These are phyloP conservation scores for human DNA, from an alignment of 2,113 vertebrate genomes.

Conservation along the genomic window DNA sequence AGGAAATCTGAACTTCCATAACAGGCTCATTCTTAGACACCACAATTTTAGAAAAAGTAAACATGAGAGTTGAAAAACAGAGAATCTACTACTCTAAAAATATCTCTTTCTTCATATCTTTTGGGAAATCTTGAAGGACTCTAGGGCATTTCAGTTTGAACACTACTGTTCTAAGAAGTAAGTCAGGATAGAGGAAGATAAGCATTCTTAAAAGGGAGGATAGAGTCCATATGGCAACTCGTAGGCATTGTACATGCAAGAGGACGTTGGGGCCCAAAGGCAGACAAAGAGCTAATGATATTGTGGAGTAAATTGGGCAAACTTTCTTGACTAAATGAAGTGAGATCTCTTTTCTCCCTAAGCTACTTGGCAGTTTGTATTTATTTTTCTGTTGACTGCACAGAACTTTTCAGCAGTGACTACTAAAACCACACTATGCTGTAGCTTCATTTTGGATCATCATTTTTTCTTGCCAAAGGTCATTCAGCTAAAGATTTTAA, in stretches of 20 bases:
- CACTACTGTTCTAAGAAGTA: neutral
- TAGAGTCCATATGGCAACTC: neutral
- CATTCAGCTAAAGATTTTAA: conserved; percentile 7
- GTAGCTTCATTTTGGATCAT: neutral
- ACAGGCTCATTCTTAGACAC: neutral
- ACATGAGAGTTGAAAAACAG: neutral
- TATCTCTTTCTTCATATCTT: neutral
- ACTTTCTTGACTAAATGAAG: neutral
- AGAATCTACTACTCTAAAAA: neutral
- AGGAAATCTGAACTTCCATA: neutral
- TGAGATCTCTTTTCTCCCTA: neutral
- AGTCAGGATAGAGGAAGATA: neutral
- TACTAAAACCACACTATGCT: neutral
- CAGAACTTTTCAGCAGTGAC: neutral
- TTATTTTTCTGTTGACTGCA: neutral
- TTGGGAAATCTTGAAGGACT: neutral
- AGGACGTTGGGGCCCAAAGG: neutral
- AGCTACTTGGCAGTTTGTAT: neutral
- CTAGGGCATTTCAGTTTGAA: neutral
- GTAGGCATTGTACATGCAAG: accelerated
- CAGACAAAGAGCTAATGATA: neutral
- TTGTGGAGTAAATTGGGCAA: neutral
- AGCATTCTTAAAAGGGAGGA: neutral
- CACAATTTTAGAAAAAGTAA: neutral
- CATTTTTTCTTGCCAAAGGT: neutral